Evolutionary conservation across 1,140 invertebrate species (phyloP).

Genomic region (Drosophila eugracilis): DNA sequence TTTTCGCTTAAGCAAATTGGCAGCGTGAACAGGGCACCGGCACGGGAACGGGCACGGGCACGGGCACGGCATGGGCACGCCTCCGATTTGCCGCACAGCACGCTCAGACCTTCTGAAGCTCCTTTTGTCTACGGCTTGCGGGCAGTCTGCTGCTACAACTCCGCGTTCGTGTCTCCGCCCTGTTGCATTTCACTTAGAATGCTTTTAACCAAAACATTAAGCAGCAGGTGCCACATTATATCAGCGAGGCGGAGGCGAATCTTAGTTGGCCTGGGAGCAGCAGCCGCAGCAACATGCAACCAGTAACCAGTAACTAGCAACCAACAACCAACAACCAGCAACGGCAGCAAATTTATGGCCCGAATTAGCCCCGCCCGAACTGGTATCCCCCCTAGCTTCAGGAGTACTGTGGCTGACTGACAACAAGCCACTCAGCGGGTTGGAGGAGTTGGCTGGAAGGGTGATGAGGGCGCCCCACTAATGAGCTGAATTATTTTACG

Average conservation of each 20-base stretch:
- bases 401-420: slow-evolving; percentile 7
- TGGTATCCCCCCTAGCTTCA: background rate
- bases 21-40: slow-evolving; percentile 41
- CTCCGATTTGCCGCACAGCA: background rate
- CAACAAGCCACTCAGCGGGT: slow-evolving; percentile 28
- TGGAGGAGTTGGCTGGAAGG: background rate
- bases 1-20: slow-evolving; percentile 79
- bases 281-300: slow-evolving; percentile 20
- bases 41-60: too few relatives aligned
- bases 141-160: slow-evolving; percentile 49
- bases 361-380: slow-evolving; percentile 47
- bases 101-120: background rate
- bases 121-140: slow-evolving; percentile 55
- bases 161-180: slow-evolving; percentile 25
- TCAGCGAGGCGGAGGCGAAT: slow-evolving; percentile 53
- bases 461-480: slow-evolving; percentile 6
- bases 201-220: slow-evolving; percentile 83
- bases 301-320: slow-evolving; percentile 10
- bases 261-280: slow-evolving; percentile 19
- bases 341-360: slow-evolving; percentile 55
- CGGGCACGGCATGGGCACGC: too few relatives aligned
- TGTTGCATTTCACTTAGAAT: slow-evolving; percentile 82
- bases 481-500: slow-evolving; percentile 44
- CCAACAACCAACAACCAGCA: slow-evolving; percentile 8
- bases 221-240: slow-evolving; percentile 82